Base-by-base conservation (phyloP, 2,113 vertebrate genomes). In the Podarcis muralis region DNA sequence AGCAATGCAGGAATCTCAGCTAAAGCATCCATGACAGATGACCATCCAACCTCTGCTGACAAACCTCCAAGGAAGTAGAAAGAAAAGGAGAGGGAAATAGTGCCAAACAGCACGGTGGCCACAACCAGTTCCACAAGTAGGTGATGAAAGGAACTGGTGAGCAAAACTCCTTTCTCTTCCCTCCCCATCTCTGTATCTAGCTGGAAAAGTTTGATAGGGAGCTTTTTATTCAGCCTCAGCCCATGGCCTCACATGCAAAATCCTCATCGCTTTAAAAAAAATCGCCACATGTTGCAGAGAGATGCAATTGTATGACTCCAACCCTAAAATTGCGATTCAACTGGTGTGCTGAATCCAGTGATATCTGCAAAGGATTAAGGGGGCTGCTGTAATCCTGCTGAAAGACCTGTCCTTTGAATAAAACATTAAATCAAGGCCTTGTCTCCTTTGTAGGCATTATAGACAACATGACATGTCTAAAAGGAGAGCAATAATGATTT, bases 341-440 rank as follows among this genome's bases (percentile, higher is more conserved):
- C 59, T 12, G 2, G 62, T 43, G n/a, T 86, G 84, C 84, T 89
- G 12, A 79, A 88, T 87, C 57, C 86, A 66, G 11, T 32, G 85
- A 16, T 85, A 88, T 83, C 79, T 88, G 48, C 6, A 8, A 15
- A 72, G 32, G 13, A 35, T 90, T 90, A 89, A 71, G 9, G 2
- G 6, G 86, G 37, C 22, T 68, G 3, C 22, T 87, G 30, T 83
- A 90, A 77, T 74, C 35, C 3, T 75, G 12, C 4, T 68, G 68
- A 85, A 86, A 62, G 62, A 62, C 91, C 89, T 94, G 48, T 89
- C 86, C 72, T 91, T 84, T 92, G n/a, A 89, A 90, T 93, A 89
- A 96, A 95, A 94, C 85, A 95, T 84, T 94, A 95, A 94, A 93
- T 91, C 86, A 95, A 93, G 85, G 16, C 59, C 65, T 86, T 94